These are phyloP conservation scores for Aleiodes sp. DNA, from an alignment of 1,140 invertebrate species.

Conservation along the genomic window DNA sequence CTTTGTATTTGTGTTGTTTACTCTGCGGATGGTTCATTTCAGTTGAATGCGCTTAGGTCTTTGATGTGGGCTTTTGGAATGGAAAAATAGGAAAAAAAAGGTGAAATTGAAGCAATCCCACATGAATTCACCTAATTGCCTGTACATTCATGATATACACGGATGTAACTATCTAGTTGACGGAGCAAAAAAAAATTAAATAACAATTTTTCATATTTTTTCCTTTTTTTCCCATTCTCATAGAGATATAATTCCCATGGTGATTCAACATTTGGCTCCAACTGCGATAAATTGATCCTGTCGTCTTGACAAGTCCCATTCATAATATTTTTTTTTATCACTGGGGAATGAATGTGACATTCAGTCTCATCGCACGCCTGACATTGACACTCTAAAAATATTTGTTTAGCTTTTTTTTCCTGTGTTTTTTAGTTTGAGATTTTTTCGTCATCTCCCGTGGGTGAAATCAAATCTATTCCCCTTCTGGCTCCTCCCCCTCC, in stretches of 20 bases:
- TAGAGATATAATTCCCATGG: too few species aligned
- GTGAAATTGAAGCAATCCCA: too few species aligned
- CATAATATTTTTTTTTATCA: too few species aligned
- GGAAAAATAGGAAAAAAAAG: too few species aligned
- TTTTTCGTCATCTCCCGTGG: neutral
- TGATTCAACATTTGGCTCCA: too few species aligned
- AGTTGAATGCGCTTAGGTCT: neutral
- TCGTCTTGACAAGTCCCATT: too few species aligned
- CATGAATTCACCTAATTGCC: neutral
- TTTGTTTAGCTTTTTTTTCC: neutral
- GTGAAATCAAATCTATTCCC: conserved; percentile 19
- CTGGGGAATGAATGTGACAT: too few species aligned
- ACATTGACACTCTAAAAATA: neutral
- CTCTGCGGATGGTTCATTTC: neutral
- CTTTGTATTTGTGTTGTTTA: neutral
- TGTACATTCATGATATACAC: too few species aligned
- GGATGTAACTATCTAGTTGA: neutral
- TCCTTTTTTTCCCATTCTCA: too few species aligned
- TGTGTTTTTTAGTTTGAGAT: neutral
- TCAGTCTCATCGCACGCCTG: neutral
- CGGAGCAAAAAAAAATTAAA: neutral
- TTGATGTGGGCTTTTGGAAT: neutral
- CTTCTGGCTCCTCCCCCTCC: conserved; percentile 1
- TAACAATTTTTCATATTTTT: neutral
- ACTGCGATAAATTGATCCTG: too few species aligned